phyloP scores from a whole-genome alignment of 2,888 invertebrate genomes.

The Pediacus dermestoides region DNA sequence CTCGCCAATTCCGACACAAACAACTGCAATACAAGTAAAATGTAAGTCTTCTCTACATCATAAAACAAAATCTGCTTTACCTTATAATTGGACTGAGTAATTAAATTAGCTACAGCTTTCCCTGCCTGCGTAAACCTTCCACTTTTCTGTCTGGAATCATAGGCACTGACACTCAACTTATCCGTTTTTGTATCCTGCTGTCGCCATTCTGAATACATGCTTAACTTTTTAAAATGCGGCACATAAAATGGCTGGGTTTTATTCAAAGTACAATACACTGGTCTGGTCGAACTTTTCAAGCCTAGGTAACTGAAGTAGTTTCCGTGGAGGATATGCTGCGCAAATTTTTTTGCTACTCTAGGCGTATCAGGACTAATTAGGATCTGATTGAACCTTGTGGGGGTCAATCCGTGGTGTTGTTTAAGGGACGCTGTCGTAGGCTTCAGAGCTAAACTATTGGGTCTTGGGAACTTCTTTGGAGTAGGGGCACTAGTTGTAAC shows the following conservation, averaged over 20 bases:
- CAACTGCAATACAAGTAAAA: slow-evolving; percentile 36
- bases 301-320: slow-evolving; percentile 90
- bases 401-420: slow-evolving; percentile 76
- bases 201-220: slow-evolving; percentile 95
- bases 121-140: slow-evolving; percentile 59
- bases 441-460: slow-evolving; percentile 78
- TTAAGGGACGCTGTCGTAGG: slow-evolving; percentile 81
- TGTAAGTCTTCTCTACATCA: neutral
- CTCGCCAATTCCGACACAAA: slow-evolving; percentile 35
- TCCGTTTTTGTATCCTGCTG: slow-evolving; percentile 49
- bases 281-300: slow-evolving; percentile 83
- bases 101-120: slow-evolving; percentile 47
- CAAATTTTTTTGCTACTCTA: slow-evolving; percentile 82
- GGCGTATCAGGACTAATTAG: slow-evolving; percentile 90
- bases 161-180: slow-evolving; percentile 50
- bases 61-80: slow-evolving; percentile 29
- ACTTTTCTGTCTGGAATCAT: slow-evolving; percentile 76
- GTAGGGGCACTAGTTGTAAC: too few species aligned
- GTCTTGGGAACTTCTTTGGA: slow-evolving; percentile 70
- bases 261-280: slow-evolving; percentile 90
- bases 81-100: slow-evolving; percentile 50
- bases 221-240: slow-evolving; percentile 81
- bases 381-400: slow-evolving; percentile 76
- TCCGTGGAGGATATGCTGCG: slow-evolving; percentile 84
- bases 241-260: slow-evolving; percentile 94